Evolutionary conservation across 1,140 invertebrate genomes (phyloP), one percentile per base, ranked within the genome.

Genomic region (Andrena cerasifolii): DNA sequence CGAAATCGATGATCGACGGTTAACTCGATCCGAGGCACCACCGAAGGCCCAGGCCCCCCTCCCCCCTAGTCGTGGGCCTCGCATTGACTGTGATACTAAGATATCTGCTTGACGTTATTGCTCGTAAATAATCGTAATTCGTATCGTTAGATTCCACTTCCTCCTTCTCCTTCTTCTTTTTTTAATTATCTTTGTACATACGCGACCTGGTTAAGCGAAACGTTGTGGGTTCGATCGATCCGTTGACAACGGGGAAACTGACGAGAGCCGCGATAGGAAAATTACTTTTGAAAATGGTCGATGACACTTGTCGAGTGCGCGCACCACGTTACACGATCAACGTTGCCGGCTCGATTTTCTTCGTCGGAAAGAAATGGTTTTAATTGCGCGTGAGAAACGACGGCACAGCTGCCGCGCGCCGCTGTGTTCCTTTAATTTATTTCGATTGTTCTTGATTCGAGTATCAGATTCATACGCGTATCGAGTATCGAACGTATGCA

Each of bases 51-150:
- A 75, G 47, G 54, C 28, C 36, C 53, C n/a, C n/a, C n/a, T n/a
- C n/a, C n/a, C n/a, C n/a, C 31, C 16, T 28, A 59, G 7, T 28
- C 51, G 26, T 26, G 75, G 71, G 70, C 78, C 83, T 84, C 61
- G 74, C 62, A 85, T 71, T 72, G 84, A 84, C 84, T 85, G 84
- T 85, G 84, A 85, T 85, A 84, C 79, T 85, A 84, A 84, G 61
- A 85, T 85, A 84, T 85, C 72, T 81, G 73, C 80, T 80, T 71
- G 49, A 82, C 79, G 43, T 80, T 83, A 65, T 75, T 81, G 47
- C 68, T 84, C 36, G 45, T 81, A 84, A 61, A 49, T 77, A 80
- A 56, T 79, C 49, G 66, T 75, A 61, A 76, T 82, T 79, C 80
- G 36, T 83, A 84, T 62, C 36, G 56, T 58, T 75, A 72, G 28